Percentiles rank a stretch among this genome's conserved stretches.
These are phyloP conservation scores for Cephus cinctus DNA, from an alignment of 1,140 invertebrate species.

Conservation along the genomic window DNA sequence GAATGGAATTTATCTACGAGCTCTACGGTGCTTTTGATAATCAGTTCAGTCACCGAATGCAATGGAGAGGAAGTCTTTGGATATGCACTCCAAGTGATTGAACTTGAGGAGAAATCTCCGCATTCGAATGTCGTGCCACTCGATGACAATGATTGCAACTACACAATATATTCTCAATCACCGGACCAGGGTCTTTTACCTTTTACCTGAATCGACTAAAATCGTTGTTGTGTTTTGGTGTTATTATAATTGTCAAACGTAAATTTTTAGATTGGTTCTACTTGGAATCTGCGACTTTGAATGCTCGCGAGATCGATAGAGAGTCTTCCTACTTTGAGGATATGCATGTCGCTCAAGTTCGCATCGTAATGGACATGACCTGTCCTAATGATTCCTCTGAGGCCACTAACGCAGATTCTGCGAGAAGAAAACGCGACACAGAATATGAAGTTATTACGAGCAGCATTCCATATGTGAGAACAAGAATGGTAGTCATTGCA, in stretches of 20 bases:
- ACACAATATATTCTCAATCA: constrained; percentile 1
- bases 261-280: not conserved
- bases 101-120: constrained; percentile 1
- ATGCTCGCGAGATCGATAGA: not conserved
- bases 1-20: not conserved
- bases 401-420: not conserved
- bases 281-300: not conserved
- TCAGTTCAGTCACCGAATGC: not conserved
- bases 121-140: not conserved
- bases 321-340: constrained; percentile 1
- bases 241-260: not conserved
- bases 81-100: constrained; percentile 2
- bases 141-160: constrained; percentile 2
- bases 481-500: not conserved
- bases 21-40: not conserved
- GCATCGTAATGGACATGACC: not conserved
- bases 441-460: not conserved
- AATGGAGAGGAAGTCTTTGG: not conserved
- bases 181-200: not conserved
- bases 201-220: not conserved
- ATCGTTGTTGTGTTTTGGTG: not conserved
- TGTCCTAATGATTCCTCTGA: not conserved
- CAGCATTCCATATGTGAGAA: not conserved
- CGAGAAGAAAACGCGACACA: not conserved
- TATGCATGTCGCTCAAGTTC: constrained; percentile 3